Percentiles rank a stretch among this genome's conserved stretches.
phyloP scores from a whole-genome alignment of 2,113 vertebrate species.

The Sminthopsis crassicaudata region DNA sequence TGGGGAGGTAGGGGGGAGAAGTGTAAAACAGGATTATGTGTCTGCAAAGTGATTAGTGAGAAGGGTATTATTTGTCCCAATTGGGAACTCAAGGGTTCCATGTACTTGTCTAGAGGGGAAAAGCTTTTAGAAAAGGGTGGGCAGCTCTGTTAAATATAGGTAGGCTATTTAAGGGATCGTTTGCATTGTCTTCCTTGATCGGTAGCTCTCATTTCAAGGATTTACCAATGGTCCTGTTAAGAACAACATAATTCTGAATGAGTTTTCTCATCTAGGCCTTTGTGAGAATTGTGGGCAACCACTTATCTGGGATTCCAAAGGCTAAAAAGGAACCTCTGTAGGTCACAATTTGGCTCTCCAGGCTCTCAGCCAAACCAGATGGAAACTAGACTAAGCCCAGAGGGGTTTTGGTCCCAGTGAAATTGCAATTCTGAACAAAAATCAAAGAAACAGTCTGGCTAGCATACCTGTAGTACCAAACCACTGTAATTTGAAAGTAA shows the following conservation, averaged over 20 bases:
- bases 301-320: background rate
- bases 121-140: background rate
- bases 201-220: background rate
- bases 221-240: background rate
- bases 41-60: slow-evolving; percentile 33
- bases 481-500: background rate
- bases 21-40: slow-evolving; percentile 65
- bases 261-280: background rate
- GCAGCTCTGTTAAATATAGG: background rate
- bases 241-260: background rate
- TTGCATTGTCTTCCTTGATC: background rate
- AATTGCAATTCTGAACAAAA: background rate
- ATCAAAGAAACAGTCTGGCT: background rate
- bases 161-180: background rate
- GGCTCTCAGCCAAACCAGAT: background rate
- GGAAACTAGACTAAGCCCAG: background rate
- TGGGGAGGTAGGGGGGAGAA: slow-evolving; percentile 50
- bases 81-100: background rate
- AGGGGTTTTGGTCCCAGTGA: background rate
- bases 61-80: slow-evolving; percentile 14
- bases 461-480: background rate
- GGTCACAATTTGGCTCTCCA: background rate
- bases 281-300: background rate
- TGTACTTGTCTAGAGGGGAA: background rate
- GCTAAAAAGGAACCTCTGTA: background rate